phyloP scores from a whole-genome alignment of 92 coral and sea anemone species.

The Zoanthus sociatus region DNA sequence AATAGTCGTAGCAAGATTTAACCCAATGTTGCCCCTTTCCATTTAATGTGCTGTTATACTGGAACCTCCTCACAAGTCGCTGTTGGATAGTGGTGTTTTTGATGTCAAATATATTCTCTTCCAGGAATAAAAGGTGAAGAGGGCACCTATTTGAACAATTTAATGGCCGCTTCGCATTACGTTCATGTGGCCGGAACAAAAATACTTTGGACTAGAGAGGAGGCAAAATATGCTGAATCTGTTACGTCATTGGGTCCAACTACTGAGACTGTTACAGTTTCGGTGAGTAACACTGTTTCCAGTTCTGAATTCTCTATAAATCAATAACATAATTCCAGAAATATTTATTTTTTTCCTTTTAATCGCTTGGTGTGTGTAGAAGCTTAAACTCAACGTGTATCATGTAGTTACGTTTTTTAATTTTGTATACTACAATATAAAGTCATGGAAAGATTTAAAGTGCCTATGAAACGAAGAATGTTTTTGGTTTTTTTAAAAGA shows the following conservation, averaged over 20 bases:
- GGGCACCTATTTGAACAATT: neutral
- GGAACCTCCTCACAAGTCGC: too few relatives aligned
- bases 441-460: too few relatives aligned
- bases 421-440: too few relatives aligned
- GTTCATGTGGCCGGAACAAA: slow-evolving; percentile 22
- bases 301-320: too few relatives aligned
- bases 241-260: slow-evolving; percentile 3
- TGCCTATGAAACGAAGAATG: too few relatives aligned
- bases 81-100: too few relatives aligned
- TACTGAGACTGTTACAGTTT: neutral
- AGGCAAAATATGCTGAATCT: neutral
- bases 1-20: neutral
- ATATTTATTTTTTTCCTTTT: too few relatives aligned
- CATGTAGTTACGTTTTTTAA: too few relatives aligned
- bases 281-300: neutral
- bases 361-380: too few relatives aligned
- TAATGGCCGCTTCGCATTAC: neutral
- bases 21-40: neutral
- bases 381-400: too few relatives aligned
- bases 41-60: neutral
- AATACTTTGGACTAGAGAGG: neutral
- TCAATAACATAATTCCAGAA: too few relatives aligned
- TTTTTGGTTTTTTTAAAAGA: too few relatives aligned
- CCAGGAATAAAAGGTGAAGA: slow-evolving; percentile 26
- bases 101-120: neutral